Conservation (phyloP, 2,113 vertebrate species). For the Acanthochromis polyacanthus region DNA sequence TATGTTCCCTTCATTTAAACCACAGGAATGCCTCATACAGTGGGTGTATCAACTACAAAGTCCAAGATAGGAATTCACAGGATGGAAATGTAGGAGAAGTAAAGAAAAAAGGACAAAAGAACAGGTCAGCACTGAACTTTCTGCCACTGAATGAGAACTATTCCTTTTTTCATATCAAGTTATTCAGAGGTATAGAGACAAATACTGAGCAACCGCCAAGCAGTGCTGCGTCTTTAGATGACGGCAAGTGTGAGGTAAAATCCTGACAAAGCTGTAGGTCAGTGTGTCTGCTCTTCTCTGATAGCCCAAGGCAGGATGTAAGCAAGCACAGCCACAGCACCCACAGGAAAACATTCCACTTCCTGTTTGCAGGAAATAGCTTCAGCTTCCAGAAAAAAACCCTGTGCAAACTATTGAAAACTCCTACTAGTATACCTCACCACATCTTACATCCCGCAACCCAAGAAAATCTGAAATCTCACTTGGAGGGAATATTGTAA, state of each 20-base stretch:
- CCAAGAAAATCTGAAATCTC: background rate
- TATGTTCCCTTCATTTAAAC: conserved; percentile 31
- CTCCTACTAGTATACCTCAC: conserved; percentile 35
- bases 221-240: conserved; percentile 25
- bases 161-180: conserved; percentile 16
- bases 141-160: conserved; percentile 6
- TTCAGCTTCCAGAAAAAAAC: conserved; percentile 63
- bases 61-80: conserved; percentile 14
- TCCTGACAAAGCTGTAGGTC: conserved; percentile 67
- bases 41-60: conserved; percentile 50
- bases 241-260: conserved; percentile 44
- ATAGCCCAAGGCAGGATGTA: conserved; percentile 79
- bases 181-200: conserved; percentile 10
- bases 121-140: conserved; percentile 5
- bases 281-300: conserved; percentile 71
- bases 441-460: conserved; percentile 17
- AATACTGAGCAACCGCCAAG: background rate
- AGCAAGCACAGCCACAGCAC: conserved; percentile 69
- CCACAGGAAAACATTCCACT: conserved; percentile 81
- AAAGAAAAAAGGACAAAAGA: conserved; percentile 17
- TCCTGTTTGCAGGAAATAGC: conserved; percentile 82
- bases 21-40: conserved; percentile 58
- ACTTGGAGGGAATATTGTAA: background rate
- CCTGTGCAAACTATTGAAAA: conserved; percentile 58
- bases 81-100: conserved; percentile 27